phyloP scores from a whole-genome alignment of 2,797 vertebrate genomes.

The Macroramphosus scolopax region DNA sequence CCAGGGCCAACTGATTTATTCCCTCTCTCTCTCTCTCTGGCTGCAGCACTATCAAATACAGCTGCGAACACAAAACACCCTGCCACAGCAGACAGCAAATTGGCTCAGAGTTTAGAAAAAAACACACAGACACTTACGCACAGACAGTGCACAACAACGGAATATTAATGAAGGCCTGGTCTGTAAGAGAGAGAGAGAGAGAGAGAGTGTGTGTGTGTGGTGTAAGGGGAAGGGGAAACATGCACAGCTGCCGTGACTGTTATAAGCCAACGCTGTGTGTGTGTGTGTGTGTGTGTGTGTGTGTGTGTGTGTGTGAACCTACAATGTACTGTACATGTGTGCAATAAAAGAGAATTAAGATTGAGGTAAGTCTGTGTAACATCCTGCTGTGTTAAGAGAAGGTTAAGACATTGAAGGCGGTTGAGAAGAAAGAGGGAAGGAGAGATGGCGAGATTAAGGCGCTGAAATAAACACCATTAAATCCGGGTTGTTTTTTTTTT shows the following conservation, averaged over 20 bases:
- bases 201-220: slow-evolving; percentile 25
- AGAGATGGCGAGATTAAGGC: slow-evolving; percentile 61
- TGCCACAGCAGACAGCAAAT: slow-evolving; percentile 80
- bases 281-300: no score
- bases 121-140: slow-evolving; percentile 61
- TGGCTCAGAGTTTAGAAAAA: slow-evolving; percentile 69
- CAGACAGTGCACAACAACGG: slow-evolving; percentile 77
- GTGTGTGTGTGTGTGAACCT: slow-evolving; percentile 8
- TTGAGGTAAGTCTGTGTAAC: slow-evolving; percentile 8
- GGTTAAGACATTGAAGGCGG: slow-evolving; percentile 43
- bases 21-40: slow-evolving; percentile 44
- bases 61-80: slow-evolving; percentile 86
- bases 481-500: slow-evolving; percentile 5
- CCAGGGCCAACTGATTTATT: slow-evolving; percentile 72
- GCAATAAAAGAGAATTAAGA: slow-evolving; percentile 12
- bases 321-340: slow-evolving; percentile 16
- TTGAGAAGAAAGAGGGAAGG: slow-evolving; percentile 34
- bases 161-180: slow-evolving; percentile 83
- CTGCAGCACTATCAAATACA: slow-evolving; percentile 83
- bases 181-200: slow-evolving; percentile 46
- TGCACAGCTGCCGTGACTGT: slow-evolving; percentile 64
- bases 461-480: slow-evolving; percentile 65
- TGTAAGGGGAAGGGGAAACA: slow-evolving; percentile 39
- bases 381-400: slow-evolving; percentile 13
- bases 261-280: slow-evolving; percentile 46